These are phyloP conservation scores for Choloepus hoffmanni DNA, from an alignment of 2,113 vertebrate species.

Conservation along the genomic window DNA sequence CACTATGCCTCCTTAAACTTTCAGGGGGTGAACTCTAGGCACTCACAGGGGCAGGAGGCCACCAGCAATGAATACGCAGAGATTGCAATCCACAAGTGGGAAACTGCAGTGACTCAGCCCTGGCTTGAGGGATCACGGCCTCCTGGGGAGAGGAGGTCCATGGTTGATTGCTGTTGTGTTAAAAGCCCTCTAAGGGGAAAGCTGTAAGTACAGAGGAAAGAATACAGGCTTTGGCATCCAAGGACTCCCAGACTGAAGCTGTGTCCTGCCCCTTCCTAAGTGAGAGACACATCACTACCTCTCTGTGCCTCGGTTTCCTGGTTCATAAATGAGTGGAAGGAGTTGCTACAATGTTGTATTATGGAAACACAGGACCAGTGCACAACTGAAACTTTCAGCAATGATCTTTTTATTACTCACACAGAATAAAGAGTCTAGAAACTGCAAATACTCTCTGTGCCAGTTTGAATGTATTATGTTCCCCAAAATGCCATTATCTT, in stretches of 20 bases:
- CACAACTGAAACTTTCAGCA: too few species aligned
- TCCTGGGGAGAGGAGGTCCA: fast-evolving
- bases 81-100: background rate
- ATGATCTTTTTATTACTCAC: too few species aligned
- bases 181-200: background rate
- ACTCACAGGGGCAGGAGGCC: background rate
- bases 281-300: background rate
- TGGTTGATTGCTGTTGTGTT: background rate
- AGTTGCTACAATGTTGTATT: too few species aligned
- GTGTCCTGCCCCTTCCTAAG: background rate
- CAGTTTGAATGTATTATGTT: too few species aligned
- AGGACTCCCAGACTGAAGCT: background rate
- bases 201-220: background rate
- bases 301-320: background rate
- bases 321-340: background rate
- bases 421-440: too few species aligned
- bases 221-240: background rate
- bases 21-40: background rate
- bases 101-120: background rate
- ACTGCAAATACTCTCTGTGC: too few species aligned
- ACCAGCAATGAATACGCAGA: background rate
- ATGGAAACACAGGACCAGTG: too few species aligned
- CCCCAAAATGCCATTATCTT: too few species aligned
- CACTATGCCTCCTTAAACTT: slow-evolving; percentile 50
- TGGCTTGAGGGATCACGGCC: background rate